Base-by-base conservation (phyloP, 2,113 vertebrate species). In the Smithornis capensis region DNA sequence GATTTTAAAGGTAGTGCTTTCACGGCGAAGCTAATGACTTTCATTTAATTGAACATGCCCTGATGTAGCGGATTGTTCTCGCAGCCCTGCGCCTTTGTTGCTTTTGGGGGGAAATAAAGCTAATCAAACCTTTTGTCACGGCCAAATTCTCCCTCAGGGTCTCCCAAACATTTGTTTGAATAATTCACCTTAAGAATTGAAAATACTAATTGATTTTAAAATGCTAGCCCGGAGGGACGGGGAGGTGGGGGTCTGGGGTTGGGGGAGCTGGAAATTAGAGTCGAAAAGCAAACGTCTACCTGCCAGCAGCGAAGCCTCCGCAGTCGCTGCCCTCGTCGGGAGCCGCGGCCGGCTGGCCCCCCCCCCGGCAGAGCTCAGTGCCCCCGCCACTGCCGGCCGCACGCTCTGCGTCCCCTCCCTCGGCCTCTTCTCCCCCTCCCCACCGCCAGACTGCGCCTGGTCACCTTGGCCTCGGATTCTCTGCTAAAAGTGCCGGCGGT, bases 201-300 rank as follows among this genome's bases (percentile, higher is more conserved):
- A 96, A 95, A 97, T 96, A 95, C 97, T 98, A 98, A 98, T 97
- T 98, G 98, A 98, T 98, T 98, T 98, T 98, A 98, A 98, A 98
- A 97, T 98, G 97, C 95, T 91, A 96, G 96, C 97, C 96, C 96
- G 83, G 97, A 95, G 96, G 97, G 96, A 94, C 65, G 76, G 96
- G 79, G 47, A 89, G 65, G 55, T 63, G 35, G 47, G 57, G 19
- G 57, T 21, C 29, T n/a, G 60, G 52, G 62, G 12, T 8, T 12
- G 59, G 50, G 64, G 45, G 55, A 86, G 73, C 44, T 97, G 92
- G 97, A 97, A 95, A 96, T 96, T 80, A 91, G 87, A 87, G 96
- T 92, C 97, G 97, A 97, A 97, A 90, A 96, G 96, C 96, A 76
- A 97, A 97, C 96, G 94, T 97, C 97, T 96, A 98, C 97, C 97